Conservation (phyloP, 2,888 invertebrate species). For the Crossocerus cetratus region DNA sequence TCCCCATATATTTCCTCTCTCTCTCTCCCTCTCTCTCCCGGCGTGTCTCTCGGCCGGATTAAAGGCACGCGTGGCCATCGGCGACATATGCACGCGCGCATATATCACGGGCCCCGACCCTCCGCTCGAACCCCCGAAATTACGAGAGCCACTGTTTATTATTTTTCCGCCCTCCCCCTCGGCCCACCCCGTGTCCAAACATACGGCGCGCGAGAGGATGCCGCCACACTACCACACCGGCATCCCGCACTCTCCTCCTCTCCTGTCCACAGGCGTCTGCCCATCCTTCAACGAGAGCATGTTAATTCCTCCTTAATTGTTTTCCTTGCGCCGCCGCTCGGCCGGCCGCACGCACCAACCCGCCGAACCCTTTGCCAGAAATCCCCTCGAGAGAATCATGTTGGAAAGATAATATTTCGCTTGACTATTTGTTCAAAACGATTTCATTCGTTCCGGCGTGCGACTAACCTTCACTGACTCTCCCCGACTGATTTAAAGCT, state of each 20-base stretch:
- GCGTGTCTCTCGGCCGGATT: slow-evolving; percentile 30
- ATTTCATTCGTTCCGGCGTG: neutral
- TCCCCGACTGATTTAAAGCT: too few species aligned
- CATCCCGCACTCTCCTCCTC: too few species aligned
- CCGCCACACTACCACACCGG: slow-evolving; percentile 2
- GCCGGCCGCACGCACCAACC: too few species aligned
- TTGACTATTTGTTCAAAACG: too few species aligned
- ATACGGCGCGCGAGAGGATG: slow-evolving; percentile 36
- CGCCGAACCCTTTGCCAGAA: too few species aligned
- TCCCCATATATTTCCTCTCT: slow-evolving; percentile 31
- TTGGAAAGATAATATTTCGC: too few species aligned
- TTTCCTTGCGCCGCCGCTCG: slow-evolving; percentile 7
- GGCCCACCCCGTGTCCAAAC: slow-evolving; percentile 53
- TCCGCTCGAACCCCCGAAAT: slow-evolving; percentile 66
- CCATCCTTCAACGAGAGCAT: slow-evolving; percentile 13
- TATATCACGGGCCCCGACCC: slow-evolving; percentile 69
- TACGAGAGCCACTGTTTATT: slow-evolving; percentile 70
- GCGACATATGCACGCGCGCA: slow-evolving; percentile 59
- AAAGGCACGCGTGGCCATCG: slow-evolving; percentile 37
- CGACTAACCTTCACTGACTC: neutral
- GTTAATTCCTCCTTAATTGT: slow-evolving; percentile 50
- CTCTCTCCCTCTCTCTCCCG: too few species aligned
- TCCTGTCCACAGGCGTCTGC: too few species aligned
- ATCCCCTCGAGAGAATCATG: too few species aligned
- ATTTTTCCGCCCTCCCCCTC: slow-evolving; percentile 56